These are phyloP conservation scores for Pollicipes pollicipes DNA, from an alignment of 1,140 invertebrate genomes.

Conservation along the genomic window DNA sequence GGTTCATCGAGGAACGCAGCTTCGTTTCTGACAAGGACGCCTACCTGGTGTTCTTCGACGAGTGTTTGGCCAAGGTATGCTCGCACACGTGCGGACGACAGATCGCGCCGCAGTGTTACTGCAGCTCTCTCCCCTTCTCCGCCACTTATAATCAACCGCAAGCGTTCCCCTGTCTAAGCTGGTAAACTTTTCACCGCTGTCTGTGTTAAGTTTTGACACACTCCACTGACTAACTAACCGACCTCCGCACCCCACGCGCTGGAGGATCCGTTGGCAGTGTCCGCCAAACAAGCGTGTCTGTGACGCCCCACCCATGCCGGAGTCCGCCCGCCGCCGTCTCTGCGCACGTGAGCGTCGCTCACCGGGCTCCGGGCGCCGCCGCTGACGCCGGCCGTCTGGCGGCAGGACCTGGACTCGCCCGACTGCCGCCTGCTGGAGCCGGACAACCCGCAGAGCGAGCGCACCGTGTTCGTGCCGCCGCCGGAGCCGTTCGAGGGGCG, in stretches of 20 bases:
- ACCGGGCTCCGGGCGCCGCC: constrained; percentile 6
- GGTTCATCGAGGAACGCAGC: constrained; percentile 93
- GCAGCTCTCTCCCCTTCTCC: too few species aligned
- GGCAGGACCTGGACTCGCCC: constrained; percentile 14
- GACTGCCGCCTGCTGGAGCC: constrained; percentile 17
- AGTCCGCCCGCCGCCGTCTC: background rate
- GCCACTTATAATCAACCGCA: background rate
- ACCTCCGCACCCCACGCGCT: too few species aligned
- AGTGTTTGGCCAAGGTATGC: constrained; percentile 65
- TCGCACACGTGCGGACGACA: background rate
- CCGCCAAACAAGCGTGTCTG: background rate
- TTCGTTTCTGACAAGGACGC: constrained; percentile 93
- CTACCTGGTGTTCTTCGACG: constrained; percentile 90
- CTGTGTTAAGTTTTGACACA: too few species aligned
- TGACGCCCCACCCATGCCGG: background rate
- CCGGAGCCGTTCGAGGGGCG: constrained; percentile 45
- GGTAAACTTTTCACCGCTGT: too few species aligned
- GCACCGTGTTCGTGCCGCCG: constrained; percentile 89
- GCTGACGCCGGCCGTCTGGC: constrained; percentile 7
- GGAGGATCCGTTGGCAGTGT: background rate
- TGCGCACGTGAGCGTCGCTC: background rate
- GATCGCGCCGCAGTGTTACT: too few species aligned
- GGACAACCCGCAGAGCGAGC: constrained; percentile 54
- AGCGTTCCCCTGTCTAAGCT: too few species aligned
- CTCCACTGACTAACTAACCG: too few species aligned